Evolutionary conservation across 2,888 invertebrate genomes (phyloP), one percentile per base, ranked within the genome.

Genomic region (Drosophila parthenogenetica): DNA sequence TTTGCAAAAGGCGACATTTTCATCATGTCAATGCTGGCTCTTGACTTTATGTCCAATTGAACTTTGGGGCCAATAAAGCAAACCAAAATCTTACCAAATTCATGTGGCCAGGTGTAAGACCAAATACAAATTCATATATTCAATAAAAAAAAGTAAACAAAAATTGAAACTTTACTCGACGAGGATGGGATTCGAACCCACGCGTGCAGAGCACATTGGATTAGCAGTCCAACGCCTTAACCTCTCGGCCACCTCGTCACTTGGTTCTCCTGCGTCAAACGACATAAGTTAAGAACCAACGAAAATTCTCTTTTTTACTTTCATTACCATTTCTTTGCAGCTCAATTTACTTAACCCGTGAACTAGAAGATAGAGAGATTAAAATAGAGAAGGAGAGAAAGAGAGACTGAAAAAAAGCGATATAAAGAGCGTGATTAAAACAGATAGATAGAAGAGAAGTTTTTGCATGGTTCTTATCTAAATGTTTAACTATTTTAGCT

Each of bases 171-270:
- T 1, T 7, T 10, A 5, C 1, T 25, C 94, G 94, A 94, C 94
- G 94, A 94, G 94, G 95, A 95, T 95, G 95, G 95, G 95, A 95
- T 95, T 95, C 95, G 95, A 95, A 95, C 95, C 95, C 95, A 95
- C 95, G 95, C 95, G 95, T 95, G 95, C 95, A 95, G 95, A 95
- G 95, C 95, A 95, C 95, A 95, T 95, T 95, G 95, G 95, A 95
- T 95, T 95, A 95, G 95, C 95, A 95, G 95, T 95, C 95, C 95
- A 95, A 95, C 95, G 95, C 95, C 95, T 95, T 95, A 95, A 95
- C 95, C 95, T 94, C 95, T 95, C 95, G 95, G 95, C 95, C 95
- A 95, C 95, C 95, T 95, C 95, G 95, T 95, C 95, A 83, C 66
- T 64, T 67, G 81, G 58, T 71, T 55, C 22, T 1, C 2, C 0